phyloP scores from a whole-genome alignment of 2,888 invertebrate species.

The Dermolepida albohirtum region DNA sequence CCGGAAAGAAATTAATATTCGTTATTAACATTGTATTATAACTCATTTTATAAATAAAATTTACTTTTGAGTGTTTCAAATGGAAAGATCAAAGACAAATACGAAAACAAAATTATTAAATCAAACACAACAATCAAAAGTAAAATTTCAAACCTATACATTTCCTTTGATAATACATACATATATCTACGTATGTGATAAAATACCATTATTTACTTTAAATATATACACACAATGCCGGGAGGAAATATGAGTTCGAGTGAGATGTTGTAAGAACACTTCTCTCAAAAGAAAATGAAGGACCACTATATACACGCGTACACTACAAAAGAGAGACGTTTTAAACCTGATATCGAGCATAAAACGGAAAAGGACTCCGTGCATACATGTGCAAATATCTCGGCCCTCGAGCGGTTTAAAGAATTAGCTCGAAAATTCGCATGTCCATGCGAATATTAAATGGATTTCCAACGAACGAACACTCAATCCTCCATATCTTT shows the following conservation, averaged over 20 bases:
- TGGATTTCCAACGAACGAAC: conserved; percentile 21
- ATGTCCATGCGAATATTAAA: conserved; percentile 37
- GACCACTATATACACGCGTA: background rate
- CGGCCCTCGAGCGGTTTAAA: conserved; percentile 22
- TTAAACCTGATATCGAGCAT: conserved; percentile 11
- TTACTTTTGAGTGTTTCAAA: too few relatives aligned
- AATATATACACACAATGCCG: background rate
- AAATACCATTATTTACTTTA: too few relatives aligned
- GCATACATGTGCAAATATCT: conserved; percentile 23
- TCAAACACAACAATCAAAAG: too few relatives aligned
- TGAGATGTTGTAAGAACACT: conserved; percentile 25
- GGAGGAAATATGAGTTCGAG: conserved; percentile 11
- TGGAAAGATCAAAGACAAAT: too few relatives aligned
- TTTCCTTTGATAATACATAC: too few relatives aligned
- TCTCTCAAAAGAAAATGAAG: conserved; percentile 29
- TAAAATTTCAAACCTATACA: too few relatives aligned
- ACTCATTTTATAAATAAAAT: too few relatives aligned
- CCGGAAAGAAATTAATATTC: too few relatives aligned
- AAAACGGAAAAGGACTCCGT: background rate
- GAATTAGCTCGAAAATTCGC: conserved; percentile 35
- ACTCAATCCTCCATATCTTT: conserved; percentile 14
- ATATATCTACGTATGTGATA: too few relatives aligned
- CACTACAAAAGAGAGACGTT: conserved; percentile 30
- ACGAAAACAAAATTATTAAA: too few relatives aligned
- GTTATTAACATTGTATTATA: too few relatives aligned